Evolutionary conservation across 2,797 vertebrate species (phyloP), one percentile per base, ranked within the genome.

Genomic region (Zonotrichia albicollis): DNA sequence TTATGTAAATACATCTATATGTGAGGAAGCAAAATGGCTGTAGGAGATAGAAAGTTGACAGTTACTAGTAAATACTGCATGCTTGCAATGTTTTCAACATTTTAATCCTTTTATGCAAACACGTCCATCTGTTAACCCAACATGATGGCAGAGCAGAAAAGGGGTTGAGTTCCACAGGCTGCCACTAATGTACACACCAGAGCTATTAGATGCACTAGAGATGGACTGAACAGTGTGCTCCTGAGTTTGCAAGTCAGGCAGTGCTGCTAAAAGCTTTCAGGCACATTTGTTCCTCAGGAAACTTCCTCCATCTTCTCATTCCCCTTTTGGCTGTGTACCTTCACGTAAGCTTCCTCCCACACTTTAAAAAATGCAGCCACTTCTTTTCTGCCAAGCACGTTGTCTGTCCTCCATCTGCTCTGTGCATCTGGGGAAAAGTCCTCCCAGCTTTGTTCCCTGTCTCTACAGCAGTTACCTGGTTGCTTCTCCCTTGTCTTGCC

Each of bases 11-110:
- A 66, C 29, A 57, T 86, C 62, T 93, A 42, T 67, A 84, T 80
- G 48, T 81, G 79, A 89, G 90, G 87, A 94, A 94, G 55, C 45
- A 46, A 97, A 96, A 92, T 58, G 42, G 50, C 66, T 94, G 66
- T 45, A 54, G 60, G 75, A 93, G 89, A 68, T 32, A 58, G 50
- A 91, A 62, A 70, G 61, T 76, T 96, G 83, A 78, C 90, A 91
- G 86, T 29, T 91, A 15, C 45, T 64, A n/a, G 60, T 81, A 93
- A 93, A 92, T 53, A 84, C 26, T 45, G 23, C 26, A 3, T 26
- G 43, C 55, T 94, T 80, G 46, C 58, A 65, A 17, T 18, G 36
- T 57, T 75, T 71, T 32, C 42, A 71, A 7, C 64, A 43, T 78
- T 89, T 87, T 70, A 78, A 77, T 80, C 32, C 11, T 68, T 87